Conservation (phyloP, 2,797 vertebrate species). For the Fratercula arctica region DNA sequence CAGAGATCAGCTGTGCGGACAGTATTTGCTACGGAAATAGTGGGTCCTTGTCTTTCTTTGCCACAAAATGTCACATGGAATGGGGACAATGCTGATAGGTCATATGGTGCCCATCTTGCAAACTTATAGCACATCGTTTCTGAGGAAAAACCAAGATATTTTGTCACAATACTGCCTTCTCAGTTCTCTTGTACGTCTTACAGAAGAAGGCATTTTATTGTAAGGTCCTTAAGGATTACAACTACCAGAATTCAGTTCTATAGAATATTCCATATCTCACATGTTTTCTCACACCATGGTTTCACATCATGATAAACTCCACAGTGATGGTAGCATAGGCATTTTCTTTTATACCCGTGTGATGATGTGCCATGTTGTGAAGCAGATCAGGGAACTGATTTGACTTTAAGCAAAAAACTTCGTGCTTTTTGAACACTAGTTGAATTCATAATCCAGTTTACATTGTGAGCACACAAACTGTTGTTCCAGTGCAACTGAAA, state of each 20-base stretch:
- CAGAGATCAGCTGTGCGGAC: not conserved
- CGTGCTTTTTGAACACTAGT: not conserved
- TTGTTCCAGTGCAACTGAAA: not conserved
- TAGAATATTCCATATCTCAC: not conserved
- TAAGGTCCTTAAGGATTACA: not conserved
- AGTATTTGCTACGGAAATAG: not conserved
- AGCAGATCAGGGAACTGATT: not conserved
- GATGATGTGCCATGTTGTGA: not conserved
- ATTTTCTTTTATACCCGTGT: not conserved
- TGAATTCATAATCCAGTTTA: not conserved
- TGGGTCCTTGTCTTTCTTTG: not conserved
- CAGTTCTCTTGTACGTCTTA: not conserved
- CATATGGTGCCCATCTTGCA: not conserved
- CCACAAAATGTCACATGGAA: not conserved
- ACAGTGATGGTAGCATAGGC: not conserved
- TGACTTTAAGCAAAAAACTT: not conserved
- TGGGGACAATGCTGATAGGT: not conserved
- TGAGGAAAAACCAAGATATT: not conserved
- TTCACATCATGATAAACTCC: not conserved
- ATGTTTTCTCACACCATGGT: not conserved
- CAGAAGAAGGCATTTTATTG: not conserved
- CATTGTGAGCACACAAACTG: not conserved
- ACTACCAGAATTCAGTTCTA: not conserved
- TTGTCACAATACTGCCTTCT: not conserved
- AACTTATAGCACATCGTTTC: not conserved